Conservation (phyloP, 92 coral and sea anemone species). For the Anthopleura xanthogrammica region DNA sequence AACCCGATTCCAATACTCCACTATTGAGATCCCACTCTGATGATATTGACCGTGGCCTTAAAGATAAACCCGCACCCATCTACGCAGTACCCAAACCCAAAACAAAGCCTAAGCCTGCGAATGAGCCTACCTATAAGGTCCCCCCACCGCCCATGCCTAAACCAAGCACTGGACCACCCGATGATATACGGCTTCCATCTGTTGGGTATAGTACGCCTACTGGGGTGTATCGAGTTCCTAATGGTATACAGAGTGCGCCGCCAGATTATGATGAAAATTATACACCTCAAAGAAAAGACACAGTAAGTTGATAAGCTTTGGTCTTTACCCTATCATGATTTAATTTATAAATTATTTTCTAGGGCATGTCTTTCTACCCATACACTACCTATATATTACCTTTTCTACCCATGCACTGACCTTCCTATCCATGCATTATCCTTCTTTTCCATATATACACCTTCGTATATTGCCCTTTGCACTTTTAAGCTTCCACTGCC, state of each 20-base stretch:
- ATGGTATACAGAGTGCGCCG: constrained; percentile 25
- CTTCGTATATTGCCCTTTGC: background rate
- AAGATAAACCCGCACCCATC: constrained; percentile 24
- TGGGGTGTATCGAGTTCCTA: constrained; percentile 21
- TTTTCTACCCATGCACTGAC: background rate
- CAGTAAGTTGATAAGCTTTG: background rate
- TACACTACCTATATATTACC: background rate
- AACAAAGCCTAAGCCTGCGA: constrained; percentile 10
- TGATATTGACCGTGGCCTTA: constrained; percentile 60
- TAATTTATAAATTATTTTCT: no score
- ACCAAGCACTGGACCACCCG: constrained; percentile 43
- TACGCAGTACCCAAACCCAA: constrained; percentile 46
- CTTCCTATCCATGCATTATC: background rate
- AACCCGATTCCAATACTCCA: constrained; percentile 46
- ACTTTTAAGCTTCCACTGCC: background rate
- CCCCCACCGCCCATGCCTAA: constrained; percentile 47
- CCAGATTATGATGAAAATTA: background rate
- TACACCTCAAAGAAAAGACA: background rate
- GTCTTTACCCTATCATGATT: no score
- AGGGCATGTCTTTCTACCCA: background rate
- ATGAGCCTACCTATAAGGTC: background rate
- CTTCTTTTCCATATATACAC: background rate
- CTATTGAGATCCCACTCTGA: constrained; percentile 69
- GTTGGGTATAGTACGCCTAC: constrained; percentile 47
- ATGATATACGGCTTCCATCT: constrained; percentile 73